phyloP scores from a whole-genome alignment of 2,888 invertebrate genomes.

The Scaptomyza cyrtandrae region DNA sequence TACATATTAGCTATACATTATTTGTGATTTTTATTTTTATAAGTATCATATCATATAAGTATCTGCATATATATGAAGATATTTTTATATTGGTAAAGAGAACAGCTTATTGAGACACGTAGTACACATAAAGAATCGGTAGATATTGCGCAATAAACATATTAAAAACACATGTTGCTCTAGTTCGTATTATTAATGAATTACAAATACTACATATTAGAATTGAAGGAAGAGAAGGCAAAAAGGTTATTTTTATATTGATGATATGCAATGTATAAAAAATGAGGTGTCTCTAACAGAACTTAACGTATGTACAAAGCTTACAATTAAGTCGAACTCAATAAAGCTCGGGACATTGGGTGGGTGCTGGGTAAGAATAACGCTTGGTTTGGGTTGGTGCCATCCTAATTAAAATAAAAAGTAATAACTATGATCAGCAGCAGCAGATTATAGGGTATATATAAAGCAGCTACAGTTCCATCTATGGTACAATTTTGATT shows the following conservation, averaged over 20 bases:
- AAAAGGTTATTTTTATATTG: conserved; percentile 8
- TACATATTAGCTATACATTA: conserved; percentile 20
- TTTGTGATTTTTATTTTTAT: conserved; percentile 11
- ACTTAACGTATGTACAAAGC: conserved; percentile 68
- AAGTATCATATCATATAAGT: conserved; percentile 16
- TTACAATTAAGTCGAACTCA: conserved; percentile 56
- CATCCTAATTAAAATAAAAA: conserved; percentile 3
- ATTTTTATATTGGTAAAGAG: conserved; percentile 17
- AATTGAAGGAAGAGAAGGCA: neutral
- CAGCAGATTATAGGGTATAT: conserved; percentile 14
- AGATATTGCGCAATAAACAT: conserved; percentile 35
- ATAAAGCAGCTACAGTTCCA: conserved; percentile 18
- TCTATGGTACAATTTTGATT: conserved; percentile 41
- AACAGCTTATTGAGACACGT: conserved; percentile 26
- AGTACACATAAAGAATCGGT: conserved; percentile 17
- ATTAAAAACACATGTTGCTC: conserved; percentile 44
- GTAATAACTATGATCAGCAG: conserved; percentile 12
- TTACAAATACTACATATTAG: conserved; percentile 9
- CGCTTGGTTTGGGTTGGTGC: conserved; percentile 24
- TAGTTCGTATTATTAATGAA: conserved; percentile 5
- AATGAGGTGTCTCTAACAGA: conserved; percentile 23
- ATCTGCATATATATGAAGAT: neutral
- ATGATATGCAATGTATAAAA: conserved; percentile 39
- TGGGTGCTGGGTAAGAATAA: conserved; percentile 47
- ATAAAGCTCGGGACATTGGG: conserved; percentile 48